These are phyloP conservation scores for Cotesia chilonis DNA, from an alignment of 1,140 invertebrate species.

Conservation along the genomic window DNA sequence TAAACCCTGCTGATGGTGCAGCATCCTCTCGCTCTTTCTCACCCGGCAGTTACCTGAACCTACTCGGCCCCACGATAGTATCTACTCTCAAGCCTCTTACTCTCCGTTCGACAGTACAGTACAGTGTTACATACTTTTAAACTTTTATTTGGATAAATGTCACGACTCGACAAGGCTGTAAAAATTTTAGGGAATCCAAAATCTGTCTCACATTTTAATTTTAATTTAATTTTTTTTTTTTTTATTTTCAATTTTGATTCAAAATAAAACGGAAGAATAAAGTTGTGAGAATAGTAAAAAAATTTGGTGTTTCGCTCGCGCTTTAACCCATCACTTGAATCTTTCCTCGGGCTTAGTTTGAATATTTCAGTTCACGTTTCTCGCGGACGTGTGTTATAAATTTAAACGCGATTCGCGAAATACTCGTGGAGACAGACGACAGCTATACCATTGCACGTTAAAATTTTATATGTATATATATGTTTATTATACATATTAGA, in stretches of 20 bases:
- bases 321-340: no score
- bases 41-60: slow-evolving; percentile 38
- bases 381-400: slow-evolving; percentile 48
- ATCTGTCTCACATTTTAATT: no score
- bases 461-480: slow-evolving; percentile 13
- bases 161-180: background rate
- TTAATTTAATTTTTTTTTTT: no score
- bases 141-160: slow-evolving; percentile 10
- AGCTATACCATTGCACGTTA: background rate
- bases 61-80: slow-evolving; percentile 31
- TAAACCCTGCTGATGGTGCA: slow-evolving; percentile 42
- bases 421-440: slow-evolving; percentile 6
- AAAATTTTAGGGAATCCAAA: background rate
- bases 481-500: background rate
- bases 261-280: background rate
- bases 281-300: background rate
- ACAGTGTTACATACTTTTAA: background rate
- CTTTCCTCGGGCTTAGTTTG: slow-evolving; percentile 36
- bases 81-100: slow-evolving; percentile 35
- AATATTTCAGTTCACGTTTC: slow-evolving; percentile 51
- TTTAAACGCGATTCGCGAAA: slow-evolving; percentile 45
- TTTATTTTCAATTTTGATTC: no score
- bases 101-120: background rate
- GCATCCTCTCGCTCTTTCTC: slow-evolving; percentile 15
- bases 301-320: slow-evolving; percentile 3